Evolutionary conservation across 2,797 vertebrate genomes (phyloP).

Genomic region (Chaetophractus vellerosus): DNA sequence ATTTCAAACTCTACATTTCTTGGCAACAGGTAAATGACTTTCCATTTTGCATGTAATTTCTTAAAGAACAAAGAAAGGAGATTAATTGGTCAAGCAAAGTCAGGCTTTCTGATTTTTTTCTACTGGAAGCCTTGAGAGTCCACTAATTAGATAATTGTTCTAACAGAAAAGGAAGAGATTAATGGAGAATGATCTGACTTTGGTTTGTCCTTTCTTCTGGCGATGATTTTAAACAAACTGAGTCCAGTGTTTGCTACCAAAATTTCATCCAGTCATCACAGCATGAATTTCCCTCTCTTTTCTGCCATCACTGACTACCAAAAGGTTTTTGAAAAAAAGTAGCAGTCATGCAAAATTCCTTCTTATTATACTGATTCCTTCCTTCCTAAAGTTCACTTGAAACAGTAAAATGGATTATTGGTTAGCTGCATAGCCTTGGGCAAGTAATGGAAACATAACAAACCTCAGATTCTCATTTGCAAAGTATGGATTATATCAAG

Average conservation of each 20-base stretch:
- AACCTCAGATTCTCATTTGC: not conserved
- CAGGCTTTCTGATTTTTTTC: conserved; percentile 60
- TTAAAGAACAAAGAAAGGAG: conserved; percentile 36
- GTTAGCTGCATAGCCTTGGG: not conserved
- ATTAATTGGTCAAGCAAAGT: conserved; percentile 34
- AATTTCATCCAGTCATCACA: not conserved
- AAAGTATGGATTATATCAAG: not conserved
- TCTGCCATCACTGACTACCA: not conserved
- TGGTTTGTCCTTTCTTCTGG: conserved; percentile 53
- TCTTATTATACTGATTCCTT: not conserved
- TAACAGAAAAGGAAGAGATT: conserved; percentile 10
- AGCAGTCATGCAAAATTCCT: not conserved
- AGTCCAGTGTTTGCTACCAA: conserved; percentile 41
- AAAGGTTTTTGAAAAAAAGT: not conserved
- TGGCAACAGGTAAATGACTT: conserved; percentile 14
- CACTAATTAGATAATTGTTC: conserved; percentile 43
- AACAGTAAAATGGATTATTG: not conserved
- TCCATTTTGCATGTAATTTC: not conserved
- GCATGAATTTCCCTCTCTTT: not conserved
- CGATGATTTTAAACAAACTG: conserved; percentile 11
- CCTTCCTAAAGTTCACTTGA: conserved; percentile 17
- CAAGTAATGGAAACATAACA: not conserved
- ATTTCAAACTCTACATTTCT: conserved; percentile 5
- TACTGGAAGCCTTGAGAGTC: conserved; percentile 47
- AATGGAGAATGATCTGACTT: conserved; percentile 38